Evolutionary conservation across 2,888 invertebrate species (phyloP).

Genomic region (Cheiracanthium punctorium): DNA sequence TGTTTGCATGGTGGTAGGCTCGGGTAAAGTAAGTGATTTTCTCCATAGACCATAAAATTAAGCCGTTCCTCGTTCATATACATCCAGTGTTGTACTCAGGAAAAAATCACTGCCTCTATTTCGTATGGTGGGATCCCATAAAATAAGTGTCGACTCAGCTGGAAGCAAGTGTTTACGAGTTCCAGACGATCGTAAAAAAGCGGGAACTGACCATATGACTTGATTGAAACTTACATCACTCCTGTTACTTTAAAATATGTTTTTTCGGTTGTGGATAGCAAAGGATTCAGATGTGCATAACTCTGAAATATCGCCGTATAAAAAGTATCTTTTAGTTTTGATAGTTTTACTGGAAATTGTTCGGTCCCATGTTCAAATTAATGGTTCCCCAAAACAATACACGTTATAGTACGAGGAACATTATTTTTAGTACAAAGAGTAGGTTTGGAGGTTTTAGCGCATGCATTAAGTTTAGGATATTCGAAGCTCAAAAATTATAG

Average conservation of each 20-base stretch:
- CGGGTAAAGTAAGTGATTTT: not conserved
- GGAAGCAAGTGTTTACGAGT: constrained; percentile 23
- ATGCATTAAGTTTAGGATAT: too few species aligned
- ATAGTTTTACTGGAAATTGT: too few species aligned
- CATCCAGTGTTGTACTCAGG: not conserved
- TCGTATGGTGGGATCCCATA: constrained; percentile 4
- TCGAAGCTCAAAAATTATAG: too few species aligned
- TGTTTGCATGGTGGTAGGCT: not conserved
- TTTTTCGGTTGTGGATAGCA: too few species aligned
- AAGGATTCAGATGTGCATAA: too few species aligned
- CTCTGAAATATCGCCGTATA: too few species aligned
- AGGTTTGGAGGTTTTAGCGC: too few species aligned
- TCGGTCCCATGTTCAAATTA: too few species aligned
- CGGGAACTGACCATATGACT: not conserved
- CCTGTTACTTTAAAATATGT: not conserved
- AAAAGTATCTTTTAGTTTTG: too few species aligned
- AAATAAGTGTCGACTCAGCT: constrained; percentile 44
- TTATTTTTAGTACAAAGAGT: too few species aligned
- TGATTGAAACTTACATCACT: not conserved
- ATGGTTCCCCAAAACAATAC: too few species aligned
- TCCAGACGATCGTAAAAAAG: not conserved
- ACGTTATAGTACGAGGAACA: too few species aligned
- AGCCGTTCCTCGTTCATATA: not conserved
- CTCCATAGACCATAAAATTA: constrained; percentile 18
- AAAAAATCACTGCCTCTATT: not conserved